phyloP scores from a whole-genome alignment of 1,140 invertebrate species.

The Bilobella aurantiaca region DNA sequence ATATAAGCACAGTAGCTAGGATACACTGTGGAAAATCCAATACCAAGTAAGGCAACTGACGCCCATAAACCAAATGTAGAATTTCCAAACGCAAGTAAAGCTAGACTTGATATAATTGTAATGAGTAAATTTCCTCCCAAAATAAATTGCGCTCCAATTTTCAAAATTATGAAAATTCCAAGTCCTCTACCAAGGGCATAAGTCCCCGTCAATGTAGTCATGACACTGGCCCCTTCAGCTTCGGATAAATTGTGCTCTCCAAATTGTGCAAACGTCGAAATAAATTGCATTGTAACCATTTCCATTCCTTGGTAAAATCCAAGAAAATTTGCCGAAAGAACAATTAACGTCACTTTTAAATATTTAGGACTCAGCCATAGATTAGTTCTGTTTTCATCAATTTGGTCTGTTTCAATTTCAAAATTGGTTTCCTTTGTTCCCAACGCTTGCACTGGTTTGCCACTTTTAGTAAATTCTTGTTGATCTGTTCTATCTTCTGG shows the following conservation, averaged over 20 bases:
- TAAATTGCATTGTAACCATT: constrained; percentile 17
- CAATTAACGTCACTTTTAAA: neutral
- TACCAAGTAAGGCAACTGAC: neutral
- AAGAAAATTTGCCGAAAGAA: neutral
- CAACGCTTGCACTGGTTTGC: too few species aligned
- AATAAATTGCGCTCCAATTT: constrained; percentile 1
- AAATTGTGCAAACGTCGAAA: constrained; percentile 19
- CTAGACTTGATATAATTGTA: neutral
- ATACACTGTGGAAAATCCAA: constrained; percentile 21
- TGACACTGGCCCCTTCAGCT: constrained; percentile 2
- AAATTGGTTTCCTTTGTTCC: neutral
- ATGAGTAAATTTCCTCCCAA: constrained; percentile 12
- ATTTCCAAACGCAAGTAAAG: too few species aligned
- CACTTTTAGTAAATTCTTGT: too few species aligned
- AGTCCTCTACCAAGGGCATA: constrained; percentile 12
- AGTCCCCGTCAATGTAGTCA: constrained; percentile 12
- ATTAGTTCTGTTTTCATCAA: neutral
- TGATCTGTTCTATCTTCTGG: neutral
- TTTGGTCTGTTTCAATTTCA: neutral
- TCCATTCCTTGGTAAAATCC: constrained; percentile 18
- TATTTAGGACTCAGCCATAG: neutral
- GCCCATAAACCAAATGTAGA: constrained; percentile 6
- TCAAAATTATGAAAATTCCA: constrained; percentile 9
- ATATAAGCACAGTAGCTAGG: constrained; percentile 14
- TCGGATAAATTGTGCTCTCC: constrained; percentile 12